A percentile compares a stretch with the other conserved stretches of the same genome.
These are phyloP conservation scores for Rhabditoides inermis DNA, from an alignment of 2,888 invertebrate species.

Conservation along the genomic window DNA sequence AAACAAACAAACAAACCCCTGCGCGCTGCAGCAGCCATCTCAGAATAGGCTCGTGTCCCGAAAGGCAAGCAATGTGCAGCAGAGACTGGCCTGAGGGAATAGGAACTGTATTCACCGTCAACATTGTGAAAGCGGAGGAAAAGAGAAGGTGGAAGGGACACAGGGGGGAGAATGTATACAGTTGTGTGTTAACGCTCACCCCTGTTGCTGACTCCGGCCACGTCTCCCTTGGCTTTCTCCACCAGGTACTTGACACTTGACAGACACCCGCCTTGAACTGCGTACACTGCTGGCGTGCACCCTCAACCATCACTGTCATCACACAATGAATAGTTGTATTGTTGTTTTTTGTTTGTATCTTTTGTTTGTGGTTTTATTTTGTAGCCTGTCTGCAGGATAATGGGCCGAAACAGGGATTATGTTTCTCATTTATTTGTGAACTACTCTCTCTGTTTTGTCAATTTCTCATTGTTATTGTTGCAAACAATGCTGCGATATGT, in stretches of 20 bases:
- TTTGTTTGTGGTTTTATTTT: too few relatives aligned
- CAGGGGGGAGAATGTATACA: not conserved
- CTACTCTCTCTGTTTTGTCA: not conserved
- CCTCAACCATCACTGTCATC: constrained; percentile 20
- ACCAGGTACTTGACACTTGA: constrained; percentile 37
- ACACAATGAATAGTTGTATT: too few relatives aligned
- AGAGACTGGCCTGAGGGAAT: constrained; percentile 43
- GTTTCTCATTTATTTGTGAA: too few relatives aligned
- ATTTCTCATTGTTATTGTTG: not conserved
- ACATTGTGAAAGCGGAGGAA: constrained; percentile 1
- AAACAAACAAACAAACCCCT: too few relatives aligned
- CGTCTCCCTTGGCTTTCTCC: constrained; percentile 38
- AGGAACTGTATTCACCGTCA: too few relatives aligned
- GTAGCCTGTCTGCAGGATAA: too few relatives aligned
- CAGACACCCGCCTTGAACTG: constrained; percentile 43
- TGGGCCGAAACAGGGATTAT: too few relatives aligned
- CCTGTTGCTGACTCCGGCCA: constrained; percentile 28
- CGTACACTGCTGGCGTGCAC: constrained; percentile 43
- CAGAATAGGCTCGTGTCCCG: constrained; percentile 37
- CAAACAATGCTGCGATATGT: not conserved
- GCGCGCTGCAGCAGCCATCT: constrained; percentile 29
- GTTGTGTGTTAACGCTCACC: constrained; percentile 8
- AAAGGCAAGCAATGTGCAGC: constrained; percentile 42
- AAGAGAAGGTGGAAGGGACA: not conserved
- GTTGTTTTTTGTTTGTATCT: too few relatives aligned